Evolutionary conservation across 2,113 vertebrate species (phyloP).

Genomic region (Rhabdornis inornatus): DNA sequence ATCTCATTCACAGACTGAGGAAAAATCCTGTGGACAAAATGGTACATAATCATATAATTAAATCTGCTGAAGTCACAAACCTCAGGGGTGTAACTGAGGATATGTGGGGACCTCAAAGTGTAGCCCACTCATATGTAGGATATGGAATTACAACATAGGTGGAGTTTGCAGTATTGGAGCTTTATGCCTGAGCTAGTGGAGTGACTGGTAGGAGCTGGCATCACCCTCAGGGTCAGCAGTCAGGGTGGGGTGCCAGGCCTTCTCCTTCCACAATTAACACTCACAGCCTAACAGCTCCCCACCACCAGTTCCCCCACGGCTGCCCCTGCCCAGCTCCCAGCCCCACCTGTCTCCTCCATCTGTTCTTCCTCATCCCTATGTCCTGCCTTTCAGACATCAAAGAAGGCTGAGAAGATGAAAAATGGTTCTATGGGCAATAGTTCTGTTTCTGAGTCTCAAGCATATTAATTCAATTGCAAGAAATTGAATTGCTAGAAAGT

Average conservation of each 20-base stretch:
- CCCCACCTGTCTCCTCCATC: not conserved
- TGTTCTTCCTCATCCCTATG: accelerated
- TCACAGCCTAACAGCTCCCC: not conserved
- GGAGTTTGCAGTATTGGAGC: not conserved
- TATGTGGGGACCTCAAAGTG: not conserved
- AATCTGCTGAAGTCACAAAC: not conserved
- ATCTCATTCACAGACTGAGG: not conserved
- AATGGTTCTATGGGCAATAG: not conserved
- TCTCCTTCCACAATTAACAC: not conserved
- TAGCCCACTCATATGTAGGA: not conserved
- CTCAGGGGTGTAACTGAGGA: not conserved
- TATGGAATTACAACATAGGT: not conserved
- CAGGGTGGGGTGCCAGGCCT: not conserved
- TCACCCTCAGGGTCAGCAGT: not conserved
- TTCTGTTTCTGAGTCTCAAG: not conserved
- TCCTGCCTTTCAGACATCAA: not conserved
- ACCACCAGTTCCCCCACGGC: accelerated
- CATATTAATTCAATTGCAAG: not conserved
- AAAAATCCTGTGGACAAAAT: not conserved
- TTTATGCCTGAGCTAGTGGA: not conserved
- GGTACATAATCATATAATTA: not conserved
- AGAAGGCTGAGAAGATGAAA: not conserved
- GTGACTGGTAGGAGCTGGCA: not conserved
- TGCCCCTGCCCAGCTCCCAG: not conserved
- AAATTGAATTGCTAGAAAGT: not conserved